phyloP scores from a whole-genome alignment of 2,113 vertebrate species.

The Myotis lucifugus region DNA sequence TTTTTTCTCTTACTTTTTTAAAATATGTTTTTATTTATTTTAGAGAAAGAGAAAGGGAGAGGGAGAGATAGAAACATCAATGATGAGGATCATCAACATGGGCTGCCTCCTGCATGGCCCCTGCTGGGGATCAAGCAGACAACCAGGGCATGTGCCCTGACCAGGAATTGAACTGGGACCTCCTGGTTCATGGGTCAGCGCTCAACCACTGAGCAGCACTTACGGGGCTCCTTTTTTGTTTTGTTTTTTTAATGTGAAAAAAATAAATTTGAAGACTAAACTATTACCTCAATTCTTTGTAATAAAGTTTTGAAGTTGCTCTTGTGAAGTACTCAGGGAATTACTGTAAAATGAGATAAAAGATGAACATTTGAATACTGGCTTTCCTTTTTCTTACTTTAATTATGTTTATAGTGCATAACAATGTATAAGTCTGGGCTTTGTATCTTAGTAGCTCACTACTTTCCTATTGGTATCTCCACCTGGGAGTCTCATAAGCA shows the following conservation, averaged over 20 bases:
- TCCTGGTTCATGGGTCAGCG: too few relatives aligned
- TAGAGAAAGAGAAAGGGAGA: too few relatives aligned
- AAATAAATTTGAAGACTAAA: conserved; percentile 19
- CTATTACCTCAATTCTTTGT: not conserved
- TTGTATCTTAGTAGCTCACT: not conserved
- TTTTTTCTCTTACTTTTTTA: not conserved
- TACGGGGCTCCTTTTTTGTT: too few relatives aligned
- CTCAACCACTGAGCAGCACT: too few relatives aligned
- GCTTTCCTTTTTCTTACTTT: not conserved
- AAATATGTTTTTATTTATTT: too few relatives aligned
- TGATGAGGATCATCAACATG: too few relatives aligned
- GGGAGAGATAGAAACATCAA: too few relatives aligned
- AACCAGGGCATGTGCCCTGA: too few relatives aligned
- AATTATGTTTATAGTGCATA: not conserved
- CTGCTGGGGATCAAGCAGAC: too few relatives aligned
- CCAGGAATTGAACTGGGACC: too few relatives aligned
- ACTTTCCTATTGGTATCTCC: not conserved
- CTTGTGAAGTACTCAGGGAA: not conserved
- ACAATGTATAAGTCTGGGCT: not conserved
- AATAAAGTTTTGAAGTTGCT: not conserved
- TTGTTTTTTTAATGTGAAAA: not conserved
- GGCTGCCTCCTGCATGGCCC: too few relatives aligned
- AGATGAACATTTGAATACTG: not conserved
- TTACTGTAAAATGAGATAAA: not conserved
- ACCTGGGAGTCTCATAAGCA: not conserved